Evolutionary conservation across 2,797 vertebrate species (phyloP).

Genomic region (Melanotaenia parkinsoni): DNA sequence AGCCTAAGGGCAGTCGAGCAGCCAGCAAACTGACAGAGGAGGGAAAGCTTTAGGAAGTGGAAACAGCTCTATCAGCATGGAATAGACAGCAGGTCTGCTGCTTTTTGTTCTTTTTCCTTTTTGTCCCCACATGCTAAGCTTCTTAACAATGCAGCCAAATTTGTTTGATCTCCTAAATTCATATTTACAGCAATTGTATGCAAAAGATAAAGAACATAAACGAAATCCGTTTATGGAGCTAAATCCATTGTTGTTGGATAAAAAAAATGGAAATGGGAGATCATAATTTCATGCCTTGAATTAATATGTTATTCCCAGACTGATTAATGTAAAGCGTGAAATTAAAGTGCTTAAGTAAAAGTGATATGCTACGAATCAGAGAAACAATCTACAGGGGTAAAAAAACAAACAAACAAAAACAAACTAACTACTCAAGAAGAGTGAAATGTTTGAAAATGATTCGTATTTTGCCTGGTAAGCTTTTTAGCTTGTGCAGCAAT

Average conservation of each 20-base stretch:
- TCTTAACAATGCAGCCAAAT: slow-evolving; percentile 79
- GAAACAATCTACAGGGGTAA: slow-evolving; percentile 44
- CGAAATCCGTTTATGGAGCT: slow-evolving; percentile 76
- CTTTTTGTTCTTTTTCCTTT: slow-evolving; percentile 30
- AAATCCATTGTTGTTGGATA: slow-evolving; percentile 77
- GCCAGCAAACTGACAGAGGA: slow-evolving; percentile 42
- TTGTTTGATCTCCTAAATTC: slow-evolving; percentile 81
- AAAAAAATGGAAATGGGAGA: slow-evolving; percentile 70
- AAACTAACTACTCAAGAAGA: slow-evolving; percentile 36
- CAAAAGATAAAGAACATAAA: slow-evolving; percentile 79
- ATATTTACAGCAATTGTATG: slow-evolving; percentile 81
- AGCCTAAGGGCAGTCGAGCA: slow-evolving; percentile 45
- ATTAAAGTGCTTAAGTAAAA: slow-evolving; percentile 74
- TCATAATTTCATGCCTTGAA: slow-evolving; percentile 82
- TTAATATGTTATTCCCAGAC: slow-evolving; percentile 79
- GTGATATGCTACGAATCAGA: slow-evolving; percentile 56
- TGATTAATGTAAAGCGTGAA: slow-evolving; percentile 80
- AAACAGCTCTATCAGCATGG: slow-evolving; percentile 50
- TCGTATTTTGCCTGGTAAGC: slow-evolving; percentile 13
- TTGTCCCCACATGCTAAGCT: slow-evolving; percentile 71
- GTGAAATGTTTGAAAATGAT: slow-evolving; percentile 30
- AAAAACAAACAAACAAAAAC: slow-evolving; percentile 54
- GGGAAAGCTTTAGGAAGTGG: slow-evolving; percentile 40
- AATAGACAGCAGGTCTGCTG: slow-evolving; percentile 57
- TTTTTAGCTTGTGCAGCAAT: slow-evolving; percentile 22